Conservation (phyloP, 2,113 vertebrate genomes). For the Vulpes vulpes region DNA sequence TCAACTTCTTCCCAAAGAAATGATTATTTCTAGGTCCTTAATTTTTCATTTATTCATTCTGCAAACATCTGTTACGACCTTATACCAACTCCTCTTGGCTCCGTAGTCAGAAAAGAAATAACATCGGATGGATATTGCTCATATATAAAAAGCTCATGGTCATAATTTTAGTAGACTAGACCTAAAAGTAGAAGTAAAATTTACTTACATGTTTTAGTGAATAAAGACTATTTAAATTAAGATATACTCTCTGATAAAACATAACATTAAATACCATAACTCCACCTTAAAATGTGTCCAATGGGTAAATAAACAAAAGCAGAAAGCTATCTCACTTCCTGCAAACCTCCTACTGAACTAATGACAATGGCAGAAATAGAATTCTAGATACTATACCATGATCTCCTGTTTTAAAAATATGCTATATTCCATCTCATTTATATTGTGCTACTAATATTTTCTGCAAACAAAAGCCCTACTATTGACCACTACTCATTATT, state of each 20-base stretch:
- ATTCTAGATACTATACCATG: neutral
- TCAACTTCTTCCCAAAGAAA: neutral
- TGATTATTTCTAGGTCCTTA: neutral
- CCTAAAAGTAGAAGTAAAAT: conserved; percentile 11
- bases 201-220: neutral
- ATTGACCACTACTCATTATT: conserved; percentile 4
- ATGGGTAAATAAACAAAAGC: neutral
- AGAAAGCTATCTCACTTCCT: neutral
- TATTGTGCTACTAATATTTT: conserved; percentile 39
- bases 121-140: neutral
- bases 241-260: neutral
- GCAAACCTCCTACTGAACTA: neutral
- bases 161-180: neutral
- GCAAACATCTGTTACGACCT: neutral
- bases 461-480: conserved; percentile 66
- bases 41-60: conserved; percentile 24
- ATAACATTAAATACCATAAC: neutral
- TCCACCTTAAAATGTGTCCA: conserved; percentile 3
- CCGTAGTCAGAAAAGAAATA: conserved; percentile 3
- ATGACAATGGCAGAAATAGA: neutral
- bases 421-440: neutral
- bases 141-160: neutral
- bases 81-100: neutral
- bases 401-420: conserved; percentile 34
- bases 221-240: neutral